Evolutionary conservation across 1,140 invertebrate genomes (phyloP), one percentile per base, ranked within the genome.

Genomic region (Grapholita molesta): DNA sequence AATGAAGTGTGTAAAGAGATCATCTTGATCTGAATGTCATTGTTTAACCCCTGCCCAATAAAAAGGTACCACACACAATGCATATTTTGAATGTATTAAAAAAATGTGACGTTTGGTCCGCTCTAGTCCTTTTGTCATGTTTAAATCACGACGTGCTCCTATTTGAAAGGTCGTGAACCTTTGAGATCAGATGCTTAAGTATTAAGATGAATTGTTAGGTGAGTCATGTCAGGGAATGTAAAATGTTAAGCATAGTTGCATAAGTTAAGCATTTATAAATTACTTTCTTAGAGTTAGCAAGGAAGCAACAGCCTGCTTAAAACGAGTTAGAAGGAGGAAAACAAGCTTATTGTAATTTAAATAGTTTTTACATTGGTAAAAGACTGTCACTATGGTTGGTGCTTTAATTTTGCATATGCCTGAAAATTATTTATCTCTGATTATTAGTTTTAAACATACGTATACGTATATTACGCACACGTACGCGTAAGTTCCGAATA

Each of bases 11-110:
- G 11, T 69, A 72, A 74, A 78, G 69, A 85, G 73, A 79, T 82
- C 70, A 64, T 70, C 76, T 83, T 86, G 75, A 76, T 76, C 71
- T 71, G 66, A 78, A 74, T 77, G 73, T 80, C 78, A 86, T 88
- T 88, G 85, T 89, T 72, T 89, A 83, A 78, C 71, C 75, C 74
- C 72, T 71, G 71, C 52, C 64, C 74, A 70, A 70, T 72, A 70
- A 73, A 80, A 77, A 75, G 70, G 80, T 80, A 71, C 71, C 78
- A 77, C 78, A 79, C 78, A 86, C 86, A 90, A 90, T 84, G 83
- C 85, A 85, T 89, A 85, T 88, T 88, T 86, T 87, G 86, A 84
- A 88, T 90, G 82, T 77, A 83, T 89, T 86, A 81, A 81, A 83
- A 81, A 81, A 83, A 83, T 85, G 53, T 88, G 86, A 88, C 86